Conservation (phyloP, 2,888 invertebrate species). For the Prenolepis imparis region DNA sequence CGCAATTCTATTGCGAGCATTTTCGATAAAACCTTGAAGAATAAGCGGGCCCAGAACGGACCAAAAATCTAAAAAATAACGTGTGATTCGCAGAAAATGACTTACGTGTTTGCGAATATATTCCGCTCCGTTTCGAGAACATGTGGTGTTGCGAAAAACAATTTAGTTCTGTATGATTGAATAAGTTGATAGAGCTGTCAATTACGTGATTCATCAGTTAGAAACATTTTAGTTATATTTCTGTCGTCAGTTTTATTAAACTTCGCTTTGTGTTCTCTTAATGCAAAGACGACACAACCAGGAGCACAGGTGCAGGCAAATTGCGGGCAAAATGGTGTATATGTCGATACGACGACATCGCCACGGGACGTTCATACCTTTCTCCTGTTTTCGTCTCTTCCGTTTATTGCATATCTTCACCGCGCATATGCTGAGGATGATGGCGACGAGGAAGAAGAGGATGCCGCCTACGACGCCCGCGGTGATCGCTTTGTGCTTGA, state of each 20-base stretch:
- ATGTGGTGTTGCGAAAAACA: neutral
- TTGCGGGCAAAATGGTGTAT: slow-evolving; percentile 62
- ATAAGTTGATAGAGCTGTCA: neutral
- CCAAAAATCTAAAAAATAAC: slow-evolving; percentile 29
- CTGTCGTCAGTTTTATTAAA: neutral
- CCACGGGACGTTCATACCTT: slow-evolving; percentile 90
- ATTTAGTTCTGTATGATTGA: neutral
- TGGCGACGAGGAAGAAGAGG: slow-evolving; percentile 98
- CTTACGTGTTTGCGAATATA: neutral
- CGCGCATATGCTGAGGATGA: slow-evolving; percentile 98
- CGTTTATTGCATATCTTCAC: slow-evolving; percentile 99
- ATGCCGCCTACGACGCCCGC: slow-evolving; percentile 99
- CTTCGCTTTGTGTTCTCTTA: neutral
- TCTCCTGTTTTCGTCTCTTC: slow-evolving; percentile 98
- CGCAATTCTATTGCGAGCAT: neutral
- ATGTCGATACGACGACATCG: slow-evolving; percentile 30
- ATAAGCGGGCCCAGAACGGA: slow-evolving; percentile 37
- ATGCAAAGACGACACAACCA: slow-evolving; percentile 61
- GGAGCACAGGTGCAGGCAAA: slow-evolving; percentile 77
- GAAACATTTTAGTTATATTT: neutral
- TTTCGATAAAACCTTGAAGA: neutral
- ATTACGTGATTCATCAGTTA: too few species aligned
- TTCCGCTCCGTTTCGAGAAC: too few species aligned
- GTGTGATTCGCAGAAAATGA: neutral
- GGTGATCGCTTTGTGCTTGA: slow-evolving; percentile 97